Percentiles rank a stretch among this genome's conserved stretches.
Evolutionary conservation across 2,113 vertebrate species (phyloP).

Genomic region (Synodontis membranacea): DNA sequence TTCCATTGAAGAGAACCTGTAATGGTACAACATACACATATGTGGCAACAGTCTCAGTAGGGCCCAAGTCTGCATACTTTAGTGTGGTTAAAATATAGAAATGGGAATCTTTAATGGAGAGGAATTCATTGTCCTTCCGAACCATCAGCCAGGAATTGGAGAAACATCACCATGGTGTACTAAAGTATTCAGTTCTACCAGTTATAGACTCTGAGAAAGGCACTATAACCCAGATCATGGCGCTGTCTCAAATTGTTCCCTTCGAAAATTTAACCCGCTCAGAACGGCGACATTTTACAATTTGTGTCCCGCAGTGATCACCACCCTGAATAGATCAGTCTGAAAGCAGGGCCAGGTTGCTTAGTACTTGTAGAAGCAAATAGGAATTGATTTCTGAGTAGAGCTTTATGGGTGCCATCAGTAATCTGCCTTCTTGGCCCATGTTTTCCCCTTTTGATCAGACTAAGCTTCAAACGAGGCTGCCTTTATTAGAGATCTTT

Average conservation of each 20-base stretch:
- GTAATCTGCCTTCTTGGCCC: not conserved
- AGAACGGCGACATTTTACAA: not conserved
- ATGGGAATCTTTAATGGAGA: not conserved
- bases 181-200: not conserved
- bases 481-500: conserved; percentile 7
- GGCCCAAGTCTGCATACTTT: not conserved
- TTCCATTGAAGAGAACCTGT: not conserved
- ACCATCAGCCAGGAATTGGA: not conserved
- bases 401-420: not conserved
- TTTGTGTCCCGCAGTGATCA: not conserved
- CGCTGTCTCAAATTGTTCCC: not conserved
- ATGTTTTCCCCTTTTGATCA: not conserved
- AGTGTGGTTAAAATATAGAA: not conserved
- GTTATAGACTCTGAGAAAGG: not conserved
- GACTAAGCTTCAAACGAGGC: not conserved
- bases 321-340: not conserved
- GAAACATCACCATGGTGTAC: not conserved
- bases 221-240: not conserved
- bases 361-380: not conserved
- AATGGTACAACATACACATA: not conserved
- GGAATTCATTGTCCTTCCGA: not conserved
- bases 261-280: not conserved
- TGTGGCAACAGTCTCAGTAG: not conserved
- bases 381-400: not conserved
- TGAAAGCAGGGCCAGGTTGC: not conserved